These are phyloP conservation scores for Drosophila lutescens DNA, from an alignment of 2,888 invertebrate species.

Conservation along the genomic window DNA sequence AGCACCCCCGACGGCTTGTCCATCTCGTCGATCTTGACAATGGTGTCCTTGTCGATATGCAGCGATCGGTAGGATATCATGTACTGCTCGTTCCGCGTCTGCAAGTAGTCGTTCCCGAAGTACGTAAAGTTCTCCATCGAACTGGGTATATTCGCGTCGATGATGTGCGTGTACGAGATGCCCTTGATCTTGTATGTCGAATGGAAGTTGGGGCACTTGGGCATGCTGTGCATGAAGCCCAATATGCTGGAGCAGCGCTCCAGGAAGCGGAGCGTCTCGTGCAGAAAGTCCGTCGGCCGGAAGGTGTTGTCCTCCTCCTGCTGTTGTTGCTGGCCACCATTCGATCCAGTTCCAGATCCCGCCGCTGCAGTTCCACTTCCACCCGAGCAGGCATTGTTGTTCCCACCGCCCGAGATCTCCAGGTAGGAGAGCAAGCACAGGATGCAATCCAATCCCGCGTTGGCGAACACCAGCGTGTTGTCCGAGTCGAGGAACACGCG, in stretches of 20 bases:
- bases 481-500: slow-evolving; percentile 96
- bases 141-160: slow-evolving; percentile 93
- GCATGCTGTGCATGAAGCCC: slow-evolving; percentile 97
- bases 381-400: slow-evolving; percentile 86
- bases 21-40: slow-evolving; percentile 85
- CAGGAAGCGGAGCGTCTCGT: slow-evolving; percentile 93
- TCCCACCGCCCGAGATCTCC: slow-evolving; percentile 87
- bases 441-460: slow-evolving; percentile 97
- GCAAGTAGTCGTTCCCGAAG: slow-evolving; percentile 87
- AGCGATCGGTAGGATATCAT: slow-evolving; percentile 85
- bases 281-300: slow-evolving; percentile 84
- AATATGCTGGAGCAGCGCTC: slow-evolving; percentile 94
- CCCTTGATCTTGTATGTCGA: slow-evolving; percentile 93
- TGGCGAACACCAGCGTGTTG: slow-evolving; percentile 96
- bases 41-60: slow-evolving; percentile 85
- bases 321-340: slow-evolving; percentile 1
- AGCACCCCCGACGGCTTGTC: slow-evolving; percentile 93
- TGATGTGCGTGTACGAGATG: slow-evolving; percentile 90
- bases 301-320: slow-evolving; percentile 77
- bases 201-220: slow-evolving; percentile 96
- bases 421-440: slow-evolving; percentile 91
- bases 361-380: not conserved
- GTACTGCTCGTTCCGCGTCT: slow-evolving; percentile 88
- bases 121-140: slow-evolving; percentile 88
- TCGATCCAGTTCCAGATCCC: not conserved